A percentile compares a stretch with the other conserved stretches of the same genome.
phyloP scores from a whole-genome alignment of 2,797 vertebrate species.

The Pipistrellus kuhlii region DNA sequence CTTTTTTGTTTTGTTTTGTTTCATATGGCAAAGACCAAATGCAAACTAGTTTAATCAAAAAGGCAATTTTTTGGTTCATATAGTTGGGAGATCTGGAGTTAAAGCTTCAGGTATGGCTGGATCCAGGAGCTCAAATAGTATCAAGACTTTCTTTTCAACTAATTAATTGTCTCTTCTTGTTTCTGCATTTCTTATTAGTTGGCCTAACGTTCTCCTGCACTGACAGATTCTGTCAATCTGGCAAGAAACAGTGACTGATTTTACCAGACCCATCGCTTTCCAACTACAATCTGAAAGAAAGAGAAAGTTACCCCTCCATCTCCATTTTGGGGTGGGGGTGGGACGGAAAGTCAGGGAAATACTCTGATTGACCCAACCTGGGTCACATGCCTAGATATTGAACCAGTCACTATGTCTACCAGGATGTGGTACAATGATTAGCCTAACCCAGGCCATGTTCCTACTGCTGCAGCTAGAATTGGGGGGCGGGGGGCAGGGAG shows the following conservation, averaged over 20 bases:
- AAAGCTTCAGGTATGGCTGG: slow-evolving; percentile 14
- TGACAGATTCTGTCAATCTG: not conserved
- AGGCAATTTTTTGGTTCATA: not conserved
- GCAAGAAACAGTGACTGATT: not conserved
- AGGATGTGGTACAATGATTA: not conserved
- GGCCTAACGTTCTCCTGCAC: not conserved
- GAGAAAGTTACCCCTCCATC: not conserved
- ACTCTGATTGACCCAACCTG: not conserved
- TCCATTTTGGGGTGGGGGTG: not conserved
- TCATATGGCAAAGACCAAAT: not conserved
- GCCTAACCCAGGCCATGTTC: not conserved
- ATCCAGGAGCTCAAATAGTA: not conserved
- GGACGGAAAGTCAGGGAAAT: not conserved
- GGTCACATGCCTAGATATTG: not conserved
- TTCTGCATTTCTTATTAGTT: not conserved
- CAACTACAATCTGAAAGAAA: not conserved
- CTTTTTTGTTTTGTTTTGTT: not conserved
- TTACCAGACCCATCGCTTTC: slow-evolving; percentile 9
- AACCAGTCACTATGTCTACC: not conserved
- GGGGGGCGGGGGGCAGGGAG: not conserved
- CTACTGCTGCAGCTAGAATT: not conserved
- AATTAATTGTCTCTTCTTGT: not conserved
- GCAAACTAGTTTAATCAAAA: slow-evolving; percentile 27
- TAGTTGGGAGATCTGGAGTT: not conserved
- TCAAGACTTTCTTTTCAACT: slow-evolving; percentile 18